phyloP scores from a whole-genome alignment of 2,797 vertebrate genomes.

The Cuculus canorus region DNA sequence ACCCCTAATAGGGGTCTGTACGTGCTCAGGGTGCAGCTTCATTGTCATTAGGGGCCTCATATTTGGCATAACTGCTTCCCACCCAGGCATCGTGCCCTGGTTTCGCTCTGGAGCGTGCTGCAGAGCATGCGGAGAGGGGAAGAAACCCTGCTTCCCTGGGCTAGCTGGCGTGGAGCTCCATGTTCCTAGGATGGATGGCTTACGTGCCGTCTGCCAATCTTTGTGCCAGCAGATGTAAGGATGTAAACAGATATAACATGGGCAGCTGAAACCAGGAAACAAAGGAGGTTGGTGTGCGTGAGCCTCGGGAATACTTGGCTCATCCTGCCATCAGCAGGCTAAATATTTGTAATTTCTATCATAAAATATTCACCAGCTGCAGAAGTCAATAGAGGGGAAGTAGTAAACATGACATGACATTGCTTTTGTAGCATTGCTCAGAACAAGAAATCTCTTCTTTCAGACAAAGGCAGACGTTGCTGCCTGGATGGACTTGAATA shows the following conservation, averaged over 20 bases:
- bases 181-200: neutral
- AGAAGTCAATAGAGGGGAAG: constrained; percentile 76
- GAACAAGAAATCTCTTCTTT: constrained; percentile 54
- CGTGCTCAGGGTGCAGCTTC: neutral
- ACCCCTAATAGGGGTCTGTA: neutral
- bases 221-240: constrained; percentile 45
- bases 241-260: constrained; percentile 38
- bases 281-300: constrained; percentile 61
- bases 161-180: neutral
- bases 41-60: neutral
- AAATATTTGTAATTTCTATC: constrained; percentile 77
- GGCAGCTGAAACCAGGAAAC: constrained; percentile 61
- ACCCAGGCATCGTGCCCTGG: rapidly evolving
- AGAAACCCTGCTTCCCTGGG: neutral
- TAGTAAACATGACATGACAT: constrained; percentile 67
- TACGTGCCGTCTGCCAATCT: neutral
- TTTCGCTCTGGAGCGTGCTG: rapidly evolving
- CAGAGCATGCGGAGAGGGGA: neutral
- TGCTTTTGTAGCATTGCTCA: constrained; percentile 59
- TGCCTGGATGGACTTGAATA: constrained; percentile 65
- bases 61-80: neutral
- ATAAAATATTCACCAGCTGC: constrained; percentile 72
- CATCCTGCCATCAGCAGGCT: constrained; percentile 75
- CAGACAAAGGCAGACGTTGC: constrained; percentile 52
- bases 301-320: constrained; percentile 72